phyloP scores from a whole-genome alignment of 2,888 invertebrate species.

The Chalcis sispes region DNA sequence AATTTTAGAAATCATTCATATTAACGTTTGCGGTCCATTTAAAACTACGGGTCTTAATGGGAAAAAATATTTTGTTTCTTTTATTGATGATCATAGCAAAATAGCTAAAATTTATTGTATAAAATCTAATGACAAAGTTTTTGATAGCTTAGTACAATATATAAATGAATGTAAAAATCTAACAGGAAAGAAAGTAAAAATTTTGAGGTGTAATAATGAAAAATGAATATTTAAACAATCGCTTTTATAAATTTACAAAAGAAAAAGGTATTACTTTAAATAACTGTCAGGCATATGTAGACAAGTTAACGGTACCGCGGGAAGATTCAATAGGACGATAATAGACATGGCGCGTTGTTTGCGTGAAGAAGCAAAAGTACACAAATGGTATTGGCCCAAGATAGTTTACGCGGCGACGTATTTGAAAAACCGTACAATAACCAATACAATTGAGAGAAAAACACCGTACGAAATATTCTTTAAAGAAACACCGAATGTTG shows the following conservation, averaged over 20 bases:
- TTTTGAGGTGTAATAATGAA: conserved; percentile 4
- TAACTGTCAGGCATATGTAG: conserved; percentile 34
- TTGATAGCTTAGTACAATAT: conserved; percentile 13
- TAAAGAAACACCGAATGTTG: conserved; percentile 49
- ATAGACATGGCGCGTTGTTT: conserved; percentile 51
- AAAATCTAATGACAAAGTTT: conserved; percentile 15
- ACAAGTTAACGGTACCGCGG: conserved; percentile 54
- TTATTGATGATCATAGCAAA: conserved; percentile 62
- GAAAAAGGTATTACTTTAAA: conserved; percentile 53
- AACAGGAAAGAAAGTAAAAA: conserved; percentile 32
- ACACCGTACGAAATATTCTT: conserved; percentile 53
- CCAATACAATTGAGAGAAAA: conserved; percentile 47
- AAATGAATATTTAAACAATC: conserved; percentile 45
- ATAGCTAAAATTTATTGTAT: conserved; percentile 19
- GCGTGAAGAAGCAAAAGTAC: conserved; percentile 43
- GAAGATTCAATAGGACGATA: conserved; percentile 38
- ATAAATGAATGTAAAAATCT: conserved; percentile 48
- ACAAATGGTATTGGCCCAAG: conserved; percentile 39
- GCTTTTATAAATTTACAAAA: conserved; percentile 52
- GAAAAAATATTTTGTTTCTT: conserved; percentile 60
- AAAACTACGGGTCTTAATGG: conserved; percentile 55
- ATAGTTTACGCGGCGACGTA: conserved; percentile 38
- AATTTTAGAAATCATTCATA: conserved; percentile 29
- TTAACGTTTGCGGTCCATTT: conserved; percentile 33
- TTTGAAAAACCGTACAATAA: conserved; percentile 44